Percentiles rank a stretch among this genome's conserved stretches.
These are phyloP conservation scores for Philereme transversata DNA, from an alignment of 2,888 invertebrate genomes.

Conservation along the genomic window DNA sequence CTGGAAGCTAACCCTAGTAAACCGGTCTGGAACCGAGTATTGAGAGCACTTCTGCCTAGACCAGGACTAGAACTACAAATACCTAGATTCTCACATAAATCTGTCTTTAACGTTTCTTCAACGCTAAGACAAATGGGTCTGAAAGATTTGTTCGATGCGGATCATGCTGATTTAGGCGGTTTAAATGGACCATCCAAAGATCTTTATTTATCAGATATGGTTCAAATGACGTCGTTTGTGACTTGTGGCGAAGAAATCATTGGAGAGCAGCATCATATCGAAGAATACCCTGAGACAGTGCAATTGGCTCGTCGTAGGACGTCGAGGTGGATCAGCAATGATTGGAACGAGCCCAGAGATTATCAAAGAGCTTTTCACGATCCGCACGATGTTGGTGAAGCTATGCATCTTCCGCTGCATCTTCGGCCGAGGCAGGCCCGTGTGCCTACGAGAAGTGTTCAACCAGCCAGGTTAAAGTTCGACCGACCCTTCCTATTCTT, in stretches of 20 bases:
- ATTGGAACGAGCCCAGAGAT: slow-evolving; percentile 84
- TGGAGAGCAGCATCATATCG: slow-evolving; percentile 90
- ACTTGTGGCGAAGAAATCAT: slow-evolving; percentile 91
- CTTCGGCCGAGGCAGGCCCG: slow-evolving; percentile 89
- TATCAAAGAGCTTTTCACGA: slow-evolving; percentile 88
- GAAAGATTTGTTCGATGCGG: slow-evolving; percentile 89
- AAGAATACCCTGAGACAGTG: slow-evolving; percentile 90
- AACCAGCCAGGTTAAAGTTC: slow-evolving; percentile 89
- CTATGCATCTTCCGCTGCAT: slow-evolving; percentile 86
- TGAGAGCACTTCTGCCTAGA: slow-evolving; percentile 89
- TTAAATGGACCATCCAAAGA: slow-evolving; percentile 92
- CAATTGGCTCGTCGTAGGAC: slow-evolving; percentile 62
- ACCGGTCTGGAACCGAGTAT: slow-evolving; percentile 88
- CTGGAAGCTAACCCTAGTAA: slow-evolving; percentile 87
- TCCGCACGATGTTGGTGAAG: slow-evolving; percentile 81
- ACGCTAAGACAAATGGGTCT: slow-evolving; percentile 92
- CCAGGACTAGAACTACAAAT: slow-evolving; percentile 92
- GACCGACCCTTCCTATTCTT: slow-evolving; percentile 95
- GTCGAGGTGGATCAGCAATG: slow-evolving; percentile 72
- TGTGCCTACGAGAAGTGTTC: slow-evolving; percentile 86
- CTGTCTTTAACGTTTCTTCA: slow-evolving; percentile 91
- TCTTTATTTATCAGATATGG: slow-evolving; percentile 92
- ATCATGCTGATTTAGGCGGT: slow-evolving; percentile 92
- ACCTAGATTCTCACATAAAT: slow-evolving; percentile 92
- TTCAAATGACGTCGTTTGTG: slow-evolving; percentile 92